Evolutionary conservation across 2,797 vertebrate genomes (phyloP).

Genomic region (Rhinoraja longicauda): DNA sequence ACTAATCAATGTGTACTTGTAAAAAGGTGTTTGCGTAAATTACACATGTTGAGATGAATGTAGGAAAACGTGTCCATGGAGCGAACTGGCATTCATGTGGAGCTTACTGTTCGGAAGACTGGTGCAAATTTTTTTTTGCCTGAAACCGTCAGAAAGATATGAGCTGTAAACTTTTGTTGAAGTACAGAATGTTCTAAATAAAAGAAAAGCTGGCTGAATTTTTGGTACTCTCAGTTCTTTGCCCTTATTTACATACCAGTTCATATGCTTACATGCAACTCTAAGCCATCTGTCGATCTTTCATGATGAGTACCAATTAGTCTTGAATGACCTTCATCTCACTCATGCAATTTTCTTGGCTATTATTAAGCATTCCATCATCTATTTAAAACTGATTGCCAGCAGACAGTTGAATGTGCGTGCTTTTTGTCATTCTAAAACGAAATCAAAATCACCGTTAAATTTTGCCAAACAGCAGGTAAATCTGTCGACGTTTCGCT

Average conservation of each 20-base stretch:
- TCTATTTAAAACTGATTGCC: slow-evolving; percentile 36
- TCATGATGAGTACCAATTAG: slow-evolving; percentile 41
- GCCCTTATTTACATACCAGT: slow-evolving; percentile 51
- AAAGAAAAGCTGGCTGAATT: slow-evolving; percentile 48
- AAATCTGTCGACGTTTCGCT: slow-evolving; percentile 40
- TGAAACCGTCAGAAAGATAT: slow-evolving; percentile 40
- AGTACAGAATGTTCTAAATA: slow-evolving; percentile 47
- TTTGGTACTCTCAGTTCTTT: slow-evolving; percentile 38
- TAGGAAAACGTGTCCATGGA: background rate
- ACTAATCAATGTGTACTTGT: background rate
- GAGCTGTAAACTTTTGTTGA: slow-evolving; percentile 46
- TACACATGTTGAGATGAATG: background rate
- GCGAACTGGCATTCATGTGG: background rate
- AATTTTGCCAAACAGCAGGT: slow-evolving; percentile 52
- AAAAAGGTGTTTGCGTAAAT: background rate
- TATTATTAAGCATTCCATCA: slow-evolving; percentile 46
- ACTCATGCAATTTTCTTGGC: slow-evolving; percentile 40
- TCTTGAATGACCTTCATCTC: slow-evolving; percentile 40
- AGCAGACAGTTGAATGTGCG: slow-evolving; percentile 45
- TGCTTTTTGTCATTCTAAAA: slow-evolving; percentile 58
- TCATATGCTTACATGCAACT: slow-evolving; percentile 53
- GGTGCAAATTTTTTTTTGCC: background rate
- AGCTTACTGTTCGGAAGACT: background rate
- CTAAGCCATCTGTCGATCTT: slow-evolving; percentile 48
- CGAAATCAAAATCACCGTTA: slow-evolving; percentile 51